Conservation (phyloP, 2,888 invertebrate species). For the Leucozona laternaria region DNA sequence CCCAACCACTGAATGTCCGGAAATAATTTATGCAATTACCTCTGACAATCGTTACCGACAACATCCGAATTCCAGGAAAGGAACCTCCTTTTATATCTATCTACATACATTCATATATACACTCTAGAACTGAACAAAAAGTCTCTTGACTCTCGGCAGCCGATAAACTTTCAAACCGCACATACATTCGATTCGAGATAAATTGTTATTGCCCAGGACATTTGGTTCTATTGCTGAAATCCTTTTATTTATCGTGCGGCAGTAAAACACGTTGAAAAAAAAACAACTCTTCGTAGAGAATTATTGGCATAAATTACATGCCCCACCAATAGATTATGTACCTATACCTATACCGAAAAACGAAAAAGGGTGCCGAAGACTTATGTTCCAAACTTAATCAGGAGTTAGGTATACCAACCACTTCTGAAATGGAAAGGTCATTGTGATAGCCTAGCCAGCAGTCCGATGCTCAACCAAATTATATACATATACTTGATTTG, state of each 20-base stretch:
- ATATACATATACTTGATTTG: conserved; percentile 40
- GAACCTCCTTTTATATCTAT: conserved; percentile 23
- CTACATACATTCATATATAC: background rate
- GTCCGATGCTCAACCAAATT: background rate
- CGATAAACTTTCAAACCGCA: conserved; percentile 75
- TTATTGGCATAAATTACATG: conserved; percentile 68
- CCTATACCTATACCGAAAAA: conserved; percentile 3
- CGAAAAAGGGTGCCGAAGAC: conserved; percentile 41
- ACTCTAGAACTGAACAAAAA: conserved; percentile 2
- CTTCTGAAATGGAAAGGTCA: conserved; percentile 62
- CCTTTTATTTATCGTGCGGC: conserved; percentile 69
- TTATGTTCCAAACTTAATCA: conserved; percentile 51
- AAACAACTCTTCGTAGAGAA: conserved; percentile 43
- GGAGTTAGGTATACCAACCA: conserved; percentile 1
- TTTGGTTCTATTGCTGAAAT: conserved; percentile 73
- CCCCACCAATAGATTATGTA: conserved; percentile 48
- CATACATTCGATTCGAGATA: conserved; percentile 71
- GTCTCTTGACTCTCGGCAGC: conserved; percentile 30
- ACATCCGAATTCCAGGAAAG: conserved; percentile 24
- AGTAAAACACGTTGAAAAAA: conserved; percentile 42
- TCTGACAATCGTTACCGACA: conserved; percentile 59
- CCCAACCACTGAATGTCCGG: conserved; percentile 32
- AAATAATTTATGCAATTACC: conserved; percentile 75
- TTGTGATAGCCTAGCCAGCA: conserved; percentile 57
- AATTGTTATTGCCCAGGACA: conserved; percentile 75